Conservation (phyloP, 30 jellyfish, hydroid and myxozoan species). For the Turritopsis rubra region DNA sequence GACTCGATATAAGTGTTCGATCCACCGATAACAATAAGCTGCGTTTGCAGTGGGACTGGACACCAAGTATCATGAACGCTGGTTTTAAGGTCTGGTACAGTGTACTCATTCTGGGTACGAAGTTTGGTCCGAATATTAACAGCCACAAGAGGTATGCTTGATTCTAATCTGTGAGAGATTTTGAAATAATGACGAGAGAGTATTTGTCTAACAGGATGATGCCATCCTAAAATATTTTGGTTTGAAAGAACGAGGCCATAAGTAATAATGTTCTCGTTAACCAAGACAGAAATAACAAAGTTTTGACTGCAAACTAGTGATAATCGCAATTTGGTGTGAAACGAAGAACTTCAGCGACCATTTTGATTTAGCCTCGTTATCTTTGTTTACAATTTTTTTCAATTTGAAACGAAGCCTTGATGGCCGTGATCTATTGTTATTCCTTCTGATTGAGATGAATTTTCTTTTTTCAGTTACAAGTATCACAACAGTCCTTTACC, state of each 20-base stretch:
- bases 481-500: conserved; percentile 48
- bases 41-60: conserved; percentile 49
- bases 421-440: neutral
- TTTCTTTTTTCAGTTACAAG: conserved; percentile 28
- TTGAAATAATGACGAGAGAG: no score
- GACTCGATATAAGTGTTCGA: conserved; percentile 37
- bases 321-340: no score
- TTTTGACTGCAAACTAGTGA: no score
- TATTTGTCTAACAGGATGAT: neutral
- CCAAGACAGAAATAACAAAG: no score
- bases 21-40: conserved; percentile 30
- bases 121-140: conserved; percentile 33
- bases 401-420: conserved; percentile 11
- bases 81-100: conserved; percentile 42
- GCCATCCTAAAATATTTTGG: neutral
- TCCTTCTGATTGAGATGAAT: neutral
- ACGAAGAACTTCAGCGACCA: no score
- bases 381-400: no score
- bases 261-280: no score
- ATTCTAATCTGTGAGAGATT: no score
- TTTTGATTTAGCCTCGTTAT: no score
- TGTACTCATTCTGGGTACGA: conserved; percentile 47
- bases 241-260: no score
- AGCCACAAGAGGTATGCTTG: conserved; percentile 38
- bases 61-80: conserved; percentile 31